phyloP scores from a whole-genome alignment of 2,113 vertebrate species.

The Dipodomys merriami region DNA sequence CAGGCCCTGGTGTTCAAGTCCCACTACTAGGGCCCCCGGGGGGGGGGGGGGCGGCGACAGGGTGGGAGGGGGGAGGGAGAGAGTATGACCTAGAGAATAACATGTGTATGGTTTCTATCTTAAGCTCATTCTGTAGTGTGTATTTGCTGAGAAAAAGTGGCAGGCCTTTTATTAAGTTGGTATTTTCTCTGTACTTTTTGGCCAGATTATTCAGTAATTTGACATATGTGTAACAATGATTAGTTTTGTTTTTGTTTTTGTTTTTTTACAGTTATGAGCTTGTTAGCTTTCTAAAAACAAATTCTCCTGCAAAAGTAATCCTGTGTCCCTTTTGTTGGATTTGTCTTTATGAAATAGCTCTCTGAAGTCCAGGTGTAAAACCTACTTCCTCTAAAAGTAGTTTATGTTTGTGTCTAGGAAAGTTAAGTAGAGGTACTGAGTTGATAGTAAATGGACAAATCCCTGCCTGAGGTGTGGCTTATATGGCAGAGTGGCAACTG shows the following conservation, averaged over 20 bases:
- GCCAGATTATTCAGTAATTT: no score
- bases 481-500: no score
- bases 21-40: no score
- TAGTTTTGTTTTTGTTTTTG: no score
- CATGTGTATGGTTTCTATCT: background rate
- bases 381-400: background rate
- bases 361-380: background rate
- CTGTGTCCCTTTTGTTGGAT: background rate
- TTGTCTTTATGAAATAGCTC: conserved; percentile 40
- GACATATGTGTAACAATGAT: no score
- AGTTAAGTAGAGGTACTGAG: background rate
- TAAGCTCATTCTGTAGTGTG: background rate
- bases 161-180: no score
- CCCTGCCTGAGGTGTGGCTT: no score
- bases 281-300: background rate
- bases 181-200: no score
- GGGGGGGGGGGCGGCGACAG: no score
- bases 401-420: conserved; percentile 18
- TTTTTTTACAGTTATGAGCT: no score
- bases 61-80: no score
- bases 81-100: background rate
- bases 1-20: no score
- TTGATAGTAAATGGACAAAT: background rate
- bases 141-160: background rate
- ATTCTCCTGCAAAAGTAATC: background rate